phyloP scores from a whole-genome alignment of 2,888 invertebrate species.

The Macropis europaea region DNA sequence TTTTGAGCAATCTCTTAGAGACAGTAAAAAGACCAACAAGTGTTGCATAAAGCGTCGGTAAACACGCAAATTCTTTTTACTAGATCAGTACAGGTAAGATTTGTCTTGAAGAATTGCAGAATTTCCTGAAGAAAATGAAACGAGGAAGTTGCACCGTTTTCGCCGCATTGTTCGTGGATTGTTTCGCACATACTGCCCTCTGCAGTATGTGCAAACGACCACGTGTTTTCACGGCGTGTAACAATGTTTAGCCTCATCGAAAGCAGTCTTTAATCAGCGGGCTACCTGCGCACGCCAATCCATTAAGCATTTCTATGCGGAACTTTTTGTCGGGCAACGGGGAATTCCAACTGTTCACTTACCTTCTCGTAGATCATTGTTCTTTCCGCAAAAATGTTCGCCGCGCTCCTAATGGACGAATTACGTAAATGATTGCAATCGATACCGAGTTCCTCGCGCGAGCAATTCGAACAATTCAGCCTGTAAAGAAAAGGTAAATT shows the following conservation, averaged over 20 bases:
- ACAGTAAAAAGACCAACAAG: no score
- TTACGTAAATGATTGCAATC: slow-evolving; percentile 23
- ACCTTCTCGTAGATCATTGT: slow-evolving; percentile 24
- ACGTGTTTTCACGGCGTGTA: neutral
- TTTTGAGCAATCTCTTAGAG: no score
- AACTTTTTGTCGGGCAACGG: slow-evolving; percentile 14
- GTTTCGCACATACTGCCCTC: no score
- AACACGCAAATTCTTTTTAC: no score
- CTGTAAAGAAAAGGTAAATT: neutral
- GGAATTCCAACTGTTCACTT: slow-evolving; percentile 30
- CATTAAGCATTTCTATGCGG: slow-evolving; percentile 10
- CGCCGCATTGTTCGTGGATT: neutral
- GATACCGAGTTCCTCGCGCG: neutral
- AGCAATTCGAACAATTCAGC: neutral
- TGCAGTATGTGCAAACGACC: neutral
- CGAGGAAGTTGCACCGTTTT: slow-evolving; percentile 5
- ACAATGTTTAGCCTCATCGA: neutral
- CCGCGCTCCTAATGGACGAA: slow-evolving; percentile 19
- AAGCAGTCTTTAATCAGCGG: neutral
- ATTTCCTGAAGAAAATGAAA: slow-evolving; percentile 23
- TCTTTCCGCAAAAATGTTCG: slow-evolving; percentile 22
- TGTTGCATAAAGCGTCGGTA: no score
- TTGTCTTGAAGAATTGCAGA: no score
- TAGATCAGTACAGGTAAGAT: no score
- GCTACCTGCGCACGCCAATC: neutral